Conservation (phyloP, 2,888 invertebrate genomes). For the Erpobdella octoculata region DNA sequence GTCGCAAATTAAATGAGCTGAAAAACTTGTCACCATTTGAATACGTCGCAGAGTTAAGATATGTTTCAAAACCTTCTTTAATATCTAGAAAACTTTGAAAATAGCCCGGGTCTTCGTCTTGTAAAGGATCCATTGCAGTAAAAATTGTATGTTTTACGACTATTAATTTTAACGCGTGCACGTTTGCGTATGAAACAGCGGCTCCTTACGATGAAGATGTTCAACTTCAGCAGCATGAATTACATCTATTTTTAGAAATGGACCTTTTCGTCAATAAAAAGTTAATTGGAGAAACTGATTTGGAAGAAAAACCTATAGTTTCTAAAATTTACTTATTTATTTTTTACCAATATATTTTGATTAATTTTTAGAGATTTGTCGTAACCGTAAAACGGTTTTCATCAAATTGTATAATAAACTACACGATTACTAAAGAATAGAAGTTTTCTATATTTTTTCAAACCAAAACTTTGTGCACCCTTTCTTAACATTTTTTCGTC, state of each 20-base stretch:
- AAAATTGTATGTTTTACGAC: not conserved
- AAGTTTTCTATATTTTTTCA: too few relatives aligned
- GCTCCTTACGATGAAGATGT: not conserved
- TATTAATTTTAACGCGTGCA: not conserved
- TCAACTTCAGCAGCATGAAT: slow-evolving; percentile 3
- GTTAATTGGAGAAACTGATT: too few relatives aligned
- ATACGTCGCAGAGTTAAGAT: slow-evolving; percentile 13
- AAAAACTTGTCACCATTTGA: slow-evolving; percentile 23
- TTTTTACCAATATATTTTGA: too few relatives aligned
- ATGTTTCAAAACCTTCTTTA: slow-evolving; percentile 2
- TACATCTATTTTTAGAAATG: slow-evolving; percentile 6
- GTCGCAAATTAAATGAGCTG: not conserved
- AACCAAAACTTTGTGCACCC: too few relatives aligned
- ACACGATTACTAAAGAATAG: too few relatives aligned
- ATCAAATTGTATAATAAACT: too few relatives aligned
- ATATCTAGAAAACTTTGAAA: slow-evolving; percentile 22
- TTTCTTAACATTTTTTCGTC: too few relatives aligned
- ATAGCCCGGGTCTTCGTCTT: slow-evolving; percentile 8
- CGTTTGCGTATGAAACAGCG: not conserved
- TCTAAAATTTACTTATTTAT: too few relatives aligned
- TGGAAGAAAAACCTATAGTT: too few relatives aligned
- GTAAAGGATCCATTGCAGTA: not conserved
- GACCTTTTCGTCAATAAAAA: too few relatives aligned
- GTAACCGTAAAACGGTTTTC: too few relatives aligned
- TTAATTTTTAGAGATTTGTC: too few relatives aligned